phyloP scores from a whole-genome alignment of 2,888 invertebrate genomes.

The Pecten maximus region DNA sequence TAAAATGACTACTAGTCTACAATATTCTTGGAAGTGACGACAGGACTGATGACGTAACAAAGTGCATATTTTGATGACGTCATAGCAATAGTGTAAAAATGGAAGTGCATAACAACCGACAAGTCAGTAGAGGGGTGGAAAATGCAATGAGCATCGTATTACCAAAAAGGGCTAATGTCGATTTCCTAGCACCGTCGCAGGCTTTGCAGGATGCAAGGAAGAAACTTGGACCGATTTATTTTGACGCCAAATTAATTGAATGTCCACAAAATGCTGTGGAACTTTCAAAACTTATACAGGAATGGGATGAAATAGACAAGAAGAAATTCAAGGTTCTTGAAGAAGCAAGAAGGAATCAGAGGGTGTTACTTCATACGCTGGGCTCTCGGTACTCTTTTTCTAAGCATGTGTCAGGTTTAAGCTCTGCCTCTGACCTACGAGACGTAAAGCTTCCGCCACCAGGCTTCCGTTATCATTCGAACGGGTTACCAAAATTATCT shows the following conservation, averaged over 20 bases:
- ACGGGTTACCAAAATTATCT: constrained; percentile 64
- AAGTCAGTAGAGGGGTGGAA: background rate
- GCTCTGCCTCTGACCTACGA: constrained; percentile 40
- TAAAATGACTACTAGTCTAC: too few relatives aligned
- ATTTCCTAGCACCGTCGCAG: constrained; percentile 61
- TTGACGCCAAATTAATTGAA: constrained; percentile 66
- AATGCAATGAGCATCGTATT: constrained; percentile 46
- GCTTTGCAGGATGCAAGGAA: constrained; percentile 66
- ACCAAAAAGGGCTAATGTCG: constrained; percentile 5
- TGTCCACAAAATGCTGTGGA: constrained; percentile 71
- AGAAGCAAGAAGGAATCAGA: constrained; percentile 60
- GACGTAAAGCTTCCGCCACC: constrained; percentile 60
- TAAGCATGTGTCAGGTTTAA: background rate
- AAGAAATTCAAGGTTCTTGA: constrained; percentile 58
- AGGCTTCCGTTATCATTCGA: constrained; percentile 68
- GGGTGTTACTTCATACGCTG: constrained; percentile 56
- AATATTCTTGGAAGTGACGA: too few relatives aligned
- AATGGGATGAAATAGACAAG: constrained; percentile 66
- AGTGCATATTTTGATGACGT: background rate
- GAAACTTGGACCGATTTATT: constrained; percentile 66
- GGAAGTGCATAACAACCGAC: background rate
- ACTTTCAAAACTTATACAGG: constrained; percentile 62
- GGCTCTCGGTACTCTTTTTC: constrained; percentile 50
- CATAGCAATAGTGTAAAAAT: background rate
- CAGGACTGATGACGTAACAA: background rate